phyloP scores from a whole-genome alignment of 2,797 vertebrate species.

The Holocentrus rufus region DNA sequence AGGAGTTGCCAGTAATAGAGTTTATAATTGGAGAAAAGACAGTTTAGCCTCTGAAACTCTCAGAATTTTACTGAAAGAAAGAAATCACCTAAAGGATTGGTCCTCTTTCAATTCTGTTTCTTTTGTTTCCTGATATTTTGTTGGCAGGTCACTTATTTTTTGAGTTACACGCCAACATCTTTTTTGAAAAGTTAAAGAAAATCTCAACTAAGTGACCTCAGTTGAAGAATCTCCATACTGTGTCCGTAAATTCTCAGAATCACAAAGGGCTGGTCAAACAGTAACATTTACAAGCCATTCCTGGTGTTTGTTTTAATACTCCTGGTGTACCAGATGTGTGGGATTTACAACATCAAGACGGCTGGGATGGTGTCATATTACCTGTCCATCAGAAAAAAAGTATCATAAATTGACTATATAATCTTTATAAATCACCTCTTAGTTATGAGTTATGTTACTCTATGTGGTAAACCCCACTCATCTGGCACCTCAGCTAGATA shows the following conservation, averaged over 20 bases:
- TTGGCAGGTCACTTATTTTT: slow-evolving; percentile 96
- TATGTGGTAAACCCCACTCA: slow-evolving; percentile 52
- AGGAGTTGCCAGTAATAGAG: not conserved
- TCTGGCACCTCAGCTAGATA: slow-evolving; percentile 48
- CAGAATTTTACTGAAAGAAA: slow-evolving; percentile 12
- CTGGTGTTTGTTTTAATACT: slow-evolving; percentile 61
- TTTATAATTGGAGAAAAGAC: slow-evolving; percentile 1
- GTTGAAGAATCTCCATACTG: slow-evolving; percentile 98
- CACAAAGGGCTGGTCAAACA: slow-evolving; percentile 36
- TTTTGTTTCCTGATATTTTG: slow-evolving; percentile 77
- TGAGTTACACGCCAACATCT: slow-evolving; percentile 87
- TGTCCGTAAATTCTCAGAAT: slow-evolving; percentile 82
- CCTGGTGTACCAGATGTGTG: slow-evolving; percentile 60
- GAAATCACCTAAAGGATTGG: slow-evolving; percentile 96
- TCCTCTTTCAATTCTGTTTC: slow-evolving; percentile 82
- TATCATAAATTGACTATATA: slow-evolving; percentile 30
- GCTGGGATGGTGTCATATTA: slow-evolving; percentile 53
- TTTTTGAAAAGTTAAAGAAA: slow-evolving; percentile 79
- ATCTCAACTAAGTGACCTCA: slow-evolving; percentile 97
- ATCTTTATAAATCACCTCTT: slow-evolving; percentile 45
- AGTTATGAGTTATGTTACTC: slow-evolving; percentile 17
- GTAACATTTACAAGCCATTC: slow-evolving; percentile 55
- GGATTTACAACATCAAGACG: slow-evolving; percentile 56
- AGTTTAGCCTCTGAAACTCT: not conserved
- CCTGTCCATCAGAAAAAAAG: slow-evolving; percentile 37